Evolutionary conservation across 2,113 vertebrate species (phyloP).

Genomic region (Ranitomeya imitator): DNA sequence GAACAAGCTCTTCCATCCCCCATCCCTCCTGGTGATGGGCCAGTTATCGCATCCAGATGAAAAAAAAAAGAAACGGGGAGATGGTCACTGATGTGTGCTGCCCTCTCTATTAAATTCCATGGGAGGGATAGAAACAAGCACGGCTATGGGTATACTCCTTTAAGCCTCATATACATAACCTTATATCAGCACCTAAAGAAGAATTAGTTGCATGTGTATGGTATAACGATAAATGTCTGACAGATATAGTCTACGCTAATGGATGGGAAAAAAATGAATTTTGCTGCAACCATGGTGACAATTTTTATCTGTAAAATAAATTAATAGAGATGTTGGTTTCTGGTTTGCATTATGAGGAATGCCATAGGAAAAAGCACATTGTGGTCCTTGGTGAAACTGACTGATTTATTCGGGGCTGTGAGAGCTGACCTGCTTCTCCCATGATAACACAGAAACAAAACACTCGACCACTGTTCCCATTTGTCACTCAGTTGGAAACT

Average conservation of each 20-base stretch:
- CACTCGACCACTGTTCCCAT: constrained; percentile 35
- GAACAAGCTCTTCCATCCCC: no score
- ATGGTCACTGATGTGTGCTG: no score
- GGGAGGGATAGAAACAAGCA: no score
- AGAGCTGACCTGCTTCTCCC: constrained; percentile 47
- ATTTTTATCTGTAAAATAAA: constrained; percentile 22
- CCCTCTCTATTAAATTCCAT: no score
- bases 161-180: neutral
- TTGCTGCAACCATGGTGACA: neutral
- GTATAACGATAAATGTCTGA: no score
- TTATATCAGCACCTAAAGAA: no score
- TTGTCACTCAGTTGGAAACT: constrained; percentile 55
- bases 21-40: no score
- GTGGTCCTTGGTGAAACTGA: constrained; percentile 8
- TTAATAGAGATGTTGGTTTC: neutral
- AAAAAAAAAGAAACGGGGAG: no score
- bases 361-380: constrained; percentile 11
- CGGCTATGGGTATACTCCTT: no score
- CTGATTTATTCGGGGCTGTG: constrained; percentile 35
- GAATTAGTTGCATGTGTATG: no score
- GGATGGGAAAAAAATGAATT: neutral
- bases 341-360: neutral
- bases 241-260: neutral
- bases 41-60: no score
- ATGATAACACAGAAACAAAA: constrained; percentile 53